Evolutionary conservation across 2,888 invertebrate genomes (phyloP).

Genomic region (Heteromurus nitidus): DNA sequence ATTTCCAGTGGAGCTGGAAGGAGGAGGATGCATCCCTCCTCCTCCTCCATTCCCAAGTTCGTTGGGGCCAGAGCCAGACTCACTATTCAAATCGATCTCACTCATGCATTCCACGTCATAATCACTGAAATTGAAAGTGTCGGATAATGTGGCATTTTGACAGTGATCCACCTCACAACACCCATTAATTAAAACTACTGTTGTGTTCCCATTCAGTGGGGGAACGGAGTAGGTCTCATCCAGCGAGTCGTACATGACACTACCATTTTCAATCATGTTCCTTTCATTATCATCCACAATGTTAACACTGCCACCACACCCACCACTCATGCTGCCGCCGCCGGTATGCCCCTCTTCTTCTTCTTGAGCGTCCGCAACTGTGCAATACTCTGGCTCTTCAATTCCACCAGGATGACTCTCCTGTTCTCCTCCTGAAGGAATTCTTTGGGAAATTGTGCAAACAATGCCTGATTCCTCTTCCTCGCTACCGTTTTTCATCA

Average conservation of each 20-base stretch:
- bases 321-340: slow-evolving; percentile 17
- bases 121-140: slow-evolving; percentile 66
- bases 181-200: slow-evolving; percentile 72
- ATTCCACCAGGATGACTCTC: not conserved
- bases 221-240: slow-evolving; percentile 47
- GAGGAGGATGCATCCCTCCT: too few relatives aligned
- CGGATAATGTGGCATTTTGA: slow-evolving; percentile 33
- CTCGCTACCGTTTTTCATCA: slow-evolving; percentile 34
- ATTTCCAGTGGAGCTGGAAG: too few relatives aligned
- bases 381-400: slow-evolving; percentile 25
- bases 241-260: slow-evolving; percentile 60
- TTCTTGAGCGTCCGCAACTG: slow-evolving; percentile 24
- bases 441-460: slow-evolving; percentile 72
- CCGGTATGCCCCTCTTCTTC: too few relatives aligned
- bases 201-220: slow-evolving; percentile 67
- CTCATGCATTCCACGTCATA: slow-evolving; percentile 73
- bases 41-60: slow-evolving; percentile 6
- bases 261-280: slow-evolving; percentile 60
- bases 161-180: slow-evolving; percentile 58
- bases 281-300: slow-evolving; percentile 13
- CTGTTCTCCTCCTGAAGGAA: slow-evolving; percentile 38
- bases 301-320: not conserved
- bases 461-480: slow-evolving; percentile 69
- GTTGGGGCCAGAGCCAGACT: slow-evolving; percentile 59
- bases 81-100: slow-evolving; percentile 73